phyloP scores from a whole-genome alignment of 2,113 vertebrate genomes.

The Centropristis striata region DNA sequence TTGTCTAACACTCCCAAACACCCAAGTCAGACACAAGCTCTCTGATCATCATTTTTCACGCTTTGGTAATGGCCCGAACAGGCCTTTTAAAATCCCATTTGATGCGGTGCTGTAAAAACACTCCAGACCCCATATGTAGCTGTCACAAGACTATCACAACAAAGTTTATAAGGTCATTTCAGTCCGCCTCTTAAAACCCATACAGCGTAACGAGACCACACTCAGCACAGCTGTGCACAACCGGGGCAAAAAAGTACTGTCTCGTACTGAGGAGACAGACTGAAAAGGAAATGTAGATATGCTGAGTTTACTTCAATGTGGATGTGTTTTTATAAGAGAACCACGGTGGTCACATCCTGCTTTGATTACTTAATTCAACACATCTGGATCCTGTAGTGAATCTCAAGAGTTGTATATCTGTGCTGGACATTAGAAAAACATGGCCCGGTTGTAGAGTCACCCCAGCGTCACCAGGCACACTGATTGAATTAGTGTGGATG shows the following conservation, averaged over 20 bases:
- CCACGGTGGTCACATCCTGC: constrained; percentile 69
- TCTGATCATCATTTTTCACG: background rate
- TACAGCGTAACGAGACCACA: constrained; percentile 25
- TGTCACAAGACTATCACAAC: constrained; percentile 13
- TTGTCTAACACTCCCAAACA: constrained; percentile 40
- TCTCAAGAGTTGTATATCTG: constrained; percentile 51
- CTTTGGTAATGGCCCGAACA: constrained; percentile 8
- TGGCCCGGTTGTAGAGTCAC: constrained; percentile 18
- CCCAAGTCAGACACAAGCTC: background rate
- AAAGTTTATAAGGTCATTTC: constrained; percentile 9
- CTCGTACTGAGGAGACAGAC: constrained; percentile 12
- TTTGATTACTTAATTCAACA: constrained; percentile 60
- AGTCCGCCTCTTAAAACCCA: constrained; percentile 6
- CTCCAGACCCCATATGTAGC: background rate
- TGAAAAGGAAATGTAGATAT: constrained; percentile 45
- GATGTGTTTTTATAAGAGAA: constrained; percentile 67
- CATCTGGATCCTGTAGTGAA: constrained; percentile 68
- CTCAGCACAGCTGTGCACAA: constrained; percentile 29
- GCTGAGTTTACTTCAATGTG: constrained; percentile 57
- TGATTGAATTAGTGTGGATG: constrained; percentile 18
- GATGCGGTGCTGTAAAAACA: constrained; percentile 26
- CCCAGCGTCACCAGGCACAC: background rate
- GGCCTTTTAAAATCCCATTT: constrained; percentile 13
- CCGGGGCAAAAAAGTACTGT: background rate
- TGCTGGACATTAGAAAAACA: constrained; percentile 20